These are phyloP conservation scores for Malurus cyaneus DNA, from an alignment of 2,113 vertebrate genomes.

Conservation along the genomic window DNA sequence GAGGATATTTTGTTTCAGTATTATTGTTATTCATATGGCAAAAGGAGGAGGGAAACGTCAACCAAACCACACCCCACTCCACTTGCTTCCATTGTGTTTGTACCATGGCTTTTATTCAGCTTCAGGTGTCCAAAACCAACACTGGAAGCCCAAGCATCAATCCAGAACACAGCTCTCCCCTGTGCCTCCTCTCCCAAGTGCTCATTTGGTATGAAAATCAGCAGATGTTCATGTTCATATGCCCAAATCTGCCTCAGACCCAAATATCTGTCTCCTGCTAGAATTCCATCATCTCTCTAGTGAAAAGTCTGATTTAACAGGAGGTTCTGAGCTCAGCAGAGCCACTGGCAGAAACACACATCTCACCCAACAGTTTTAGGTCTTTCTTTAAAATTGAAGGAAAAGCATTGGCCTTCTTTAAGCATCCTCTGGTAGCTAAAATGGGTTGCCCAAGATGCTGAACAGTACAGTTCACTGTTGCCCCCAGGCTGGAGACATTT, in stretches of 20 bases:
- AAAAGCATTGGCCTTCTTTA: background rate
- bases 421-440: background rate
- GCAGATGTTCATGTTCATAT: background rate
- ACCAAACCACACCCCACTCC: rapidly evolving
- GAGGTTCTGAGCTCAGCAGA: background rate
- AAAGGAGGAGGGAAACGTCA: rapidly evolving
- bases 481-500: conserved; percentile 14
- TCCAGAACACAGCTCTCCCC: background rate
- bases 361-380: background rate
- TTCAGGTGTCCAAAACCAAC: background rate
- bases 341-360: background rate
- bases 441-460: background rate
- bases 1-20: background rate
- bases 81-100: background rate
- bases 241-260: background rate
- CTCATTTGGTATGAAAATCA: background rate
- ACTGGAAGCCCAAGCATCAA: background rate
- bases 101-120: background rate
- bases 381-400: background rate
- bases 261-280: background rate
- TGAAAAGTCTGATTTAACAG: background rate
- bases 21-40: background rate
- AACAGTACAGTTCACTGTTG: background rate
- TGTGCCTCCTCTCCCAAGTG: background rate
- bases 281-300: background rate